Evolutionary conservation across 2,888 invertebrate genomes (phyloP).

Genomic region (Branchipolynoe longqiensis): DNA sequence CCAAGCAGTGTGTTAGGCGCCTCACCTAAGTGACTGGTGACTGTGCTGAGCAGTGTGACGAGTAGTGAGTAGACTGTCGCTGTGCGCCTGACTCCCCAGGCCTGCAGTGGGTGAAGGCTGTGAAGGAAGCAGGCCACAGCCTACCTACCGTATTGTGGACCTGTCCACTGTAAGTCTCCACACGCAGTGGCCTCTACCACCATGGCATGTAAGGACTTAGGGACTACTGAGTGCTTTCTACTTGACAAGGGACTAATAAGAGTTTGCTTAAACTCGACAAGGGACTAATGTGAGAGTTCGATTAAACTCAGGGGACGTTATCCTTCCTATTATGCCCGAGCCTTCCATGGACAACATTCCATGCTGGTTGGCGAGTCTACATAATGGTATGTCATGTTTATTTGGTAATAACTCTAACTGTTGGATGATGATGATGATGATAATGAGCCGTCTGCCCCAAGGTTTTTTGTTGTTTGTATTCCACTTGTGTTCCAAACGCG

Average conservation of each 20-base stretch:
- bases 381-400: conserved; percentile 53
- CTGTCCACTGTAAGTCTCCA: conserved; percentile 14
- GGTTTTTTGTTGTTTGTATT: conserved; percentile 4
- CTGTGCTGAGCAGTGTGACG: not conserved
- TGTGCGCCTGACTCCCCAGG: conserved; percentile 15
- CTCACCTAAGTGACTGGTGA: not conserved
- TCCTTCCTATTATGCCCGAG: conserved; percentile 8
- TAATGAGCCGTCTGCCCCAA: conserved; percentile 39
- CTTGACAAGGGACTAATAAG: conserved; percentile 47
- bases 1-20: not conserved
- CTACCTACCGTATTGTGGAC: not conserved
- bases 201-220: conserved; percentile 39
- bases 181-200: not conserved
- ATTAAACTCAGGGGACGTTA: conserved; percentile 28
- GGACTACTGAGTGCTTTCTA: conserved; percentile 17
- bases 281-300: not conserved
- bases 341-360: conserved; percentile 53
- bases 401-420: conserved; percentile 39
- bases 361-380: conserved; percentile 28
- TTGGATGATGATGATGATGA: no score
- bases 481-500: no score
- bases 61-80: not conserved
- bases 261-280: not conserved
- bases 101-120: not conserved
- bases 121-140: not conserved